Evolutionary conservation across 2,797 vertebrate species (phyloP), one percentile per base, ranked within the genome.

Genomic region (Austrolebias charrua): DNA sequence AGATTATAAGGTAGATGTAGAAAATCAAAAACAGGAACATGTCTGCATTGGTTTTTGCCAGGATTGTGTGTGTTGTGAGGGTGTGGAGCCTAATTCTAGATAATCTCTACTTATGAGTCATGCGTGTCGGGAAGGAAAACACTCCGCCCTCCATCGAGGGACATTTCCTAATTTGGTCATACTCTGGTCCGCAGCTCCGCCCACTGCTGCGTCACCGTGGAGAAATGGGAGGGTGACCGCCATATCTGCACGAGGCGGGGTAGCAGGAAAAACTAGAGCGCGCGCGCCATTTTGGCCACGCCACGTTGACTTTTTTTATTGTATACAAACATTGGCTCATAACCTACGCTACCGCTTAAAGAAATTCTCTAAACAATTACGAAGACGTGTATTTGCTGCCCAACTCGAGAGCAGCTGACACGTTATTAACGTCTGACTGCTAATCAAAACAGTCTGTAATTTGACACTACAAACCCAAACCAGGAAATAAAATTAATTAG

Each of bases 211-310:
- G 64, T 82, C 78, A 80, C 46, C 0, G 45, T 0, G 1, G 47
- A n/a, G 42, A 67, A 24, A 69, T 64, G 64, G 16, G 73, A 11
- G 69, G 59, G 49, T 16, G 52, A 59, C 76, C 86, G 90, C 89
- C 83, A 94, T 93, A 91, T 72, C 65, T 72, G 73, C 33, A 51
- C 6, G 16, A 51, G 54, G 60, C 20, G 40, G 42, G 53, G 19
- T 28, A 20, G 9, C 12, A 46, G 31, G 15, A 6, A 16, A 5
- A 51, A 52, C 45, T 13, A 38, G 9, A 3, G 5, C 14, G 18
- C 76, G 18, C 76, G 78, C 93, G 93, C 93, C 93, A 94, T 94
- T 91, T 94, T 93, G 90, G 73, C 66, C 74, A 50, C 87, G 93
- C 92, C 92, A 94, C 92, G 92, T 93, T 93, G 91, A 76, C 87